Evolutionary conservation across 2,888 invertebrate species (phyloP).

Genomic region (Pachymerium ferrugineum): DNA sequence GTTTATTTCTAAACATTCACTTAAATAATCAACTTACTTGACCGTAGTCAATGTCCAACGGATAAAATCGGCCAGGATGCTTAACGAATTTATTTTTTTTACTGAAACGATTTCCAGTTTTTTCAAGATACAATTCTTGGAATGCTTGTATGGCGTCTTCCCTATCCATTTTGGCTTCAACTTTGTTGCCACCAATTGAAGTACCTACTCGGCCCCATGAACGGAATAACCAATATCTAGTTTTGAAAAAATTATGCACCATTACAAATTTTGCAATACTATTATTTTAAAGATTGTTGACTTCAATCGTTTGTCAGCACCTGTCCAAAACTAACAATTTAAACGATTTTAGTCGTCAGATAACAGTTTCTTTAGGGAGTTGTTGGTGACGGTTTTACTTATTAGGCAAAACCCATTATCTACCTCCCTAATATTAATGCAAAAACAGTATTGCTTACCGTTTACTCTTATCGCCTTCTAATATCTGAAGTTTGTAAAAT

Average conservation of each 20-base stretch:
- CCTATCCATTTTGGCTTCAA: slow-evolving; percentile 53
- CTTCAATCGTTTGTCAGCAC: too few relatives aligned
- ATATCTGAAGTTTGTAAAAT: slow-evolving; percentile 86
- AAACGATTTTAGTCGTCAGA: too few relatives aligned
- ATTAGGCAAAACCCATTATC: too few relatives aligned
- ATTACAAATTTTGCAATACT: too few relatives aligned
- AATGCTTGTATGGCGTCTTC: slow-evolving; percentile 61
- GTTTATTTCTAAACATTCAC: background rate
- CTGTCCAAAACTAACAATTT: too few relatives aligned
- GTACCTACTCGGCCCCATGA: slow-evolving; percentile 98
- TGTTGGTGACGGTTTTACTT: too few relatives aligned
- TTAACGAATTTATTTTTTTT: slow-evolving; percentile 61
- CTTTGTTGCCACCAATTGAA: slow-evolving; percentile 70
- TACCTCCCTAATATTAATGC: background rate
- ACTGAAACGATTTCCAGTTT: slow-evolving; percentile 76
- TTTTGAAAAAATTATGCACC: background rate
- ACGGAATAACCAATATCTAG: slow-evolving; percentile 70
- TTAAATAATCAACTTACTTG: slow-evolving; percentile 48
- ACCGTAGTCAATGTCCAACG: slow-evolving; percentile 84
- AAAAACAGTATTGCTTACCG: slow-evolving; percentile 44
- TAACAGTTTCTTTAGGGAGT: too few relatives aligned
- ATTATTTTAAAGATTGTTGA: too few relatives aligned
- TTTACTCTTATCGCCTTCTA: slow-evolving; percentile 65
- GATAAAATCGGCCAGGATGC: slow-evolving; percentile 68
- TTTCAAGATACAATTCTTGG: slow-evolving; percentile 62